A percentile compares a stretch with the other conserved stretches of the same genome.
These are phyloP conservation scores for Spodoptera frugiperda DNA, from an alignment of 1,140 invertebrate genomes.

Conservation along the genomic window DNA sequence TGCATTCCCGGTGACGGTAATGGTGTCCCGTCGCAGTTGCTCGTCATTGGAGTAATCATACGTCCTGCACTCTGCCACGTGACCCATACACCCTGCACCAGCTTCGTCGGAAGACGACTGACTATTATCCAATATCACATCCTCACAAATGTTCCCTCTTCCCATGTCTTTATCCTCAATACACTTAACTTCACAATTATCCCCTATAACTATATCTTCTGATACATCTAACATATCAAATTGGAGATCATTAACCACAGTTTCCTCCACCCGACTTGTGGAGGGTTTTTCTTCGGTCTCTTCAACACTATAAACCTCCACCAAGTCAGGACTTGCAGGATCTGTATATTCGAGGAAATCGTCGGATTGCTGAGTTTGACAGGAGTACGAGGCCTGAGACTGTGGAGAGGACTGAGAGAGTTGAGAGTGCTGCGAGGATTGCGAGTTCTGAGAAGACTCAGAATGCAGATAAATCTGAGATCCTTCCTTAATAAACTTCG, in stretches of 20 bases:
- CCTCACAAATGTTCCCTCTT: conserved; percentile 68
- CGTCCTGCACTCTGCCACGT: conserved; percentile 69
- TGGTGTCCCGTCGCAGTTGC: conserved; percentile 68
- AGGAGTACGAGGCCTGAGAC: too few relatives aligned
- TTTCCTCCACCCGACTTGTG: conserved; percentile 52
- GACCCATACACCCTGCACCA: conserved; percentile 30
- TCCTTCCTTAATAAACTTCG: conserved; percentile 55
- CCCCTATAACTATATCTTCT: conserved; percentile 80
- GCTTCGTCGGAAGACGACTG: conserved; percentile 72
- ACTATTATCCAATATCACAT: conserved; percentile 79
- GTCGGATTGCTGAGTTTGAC: too few relatives aligned
- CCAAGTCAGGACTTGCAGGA: neutral
- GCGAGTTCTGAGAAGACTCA: neutral
- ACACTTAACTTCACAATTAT: conserved; percentile 69
- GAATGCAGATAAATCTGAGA: too few relatives aligned
- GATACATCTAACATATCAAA: conserved; percentile 82
- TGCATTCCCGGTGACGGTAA: conserved; percentile 71
- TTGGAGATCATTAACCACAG: conserved; percentile 69
- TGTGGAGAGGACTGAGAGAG: too few relatives aligned
- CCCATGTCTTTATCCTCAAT: conserved; percentile 60
- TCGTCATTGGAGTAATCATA: conserved; percentile 81
- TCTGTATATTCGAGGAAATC: too few relatives aligned
- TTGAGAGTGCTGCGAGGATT: neutral
- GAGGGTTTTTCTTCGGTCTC: neutral
- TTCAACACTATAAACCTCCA: neutral